Evolutionary conservation across 35 echinoderm and acorn worm species (phyloP).

Genomic region (Ophiothrix spiculata): DNA sequence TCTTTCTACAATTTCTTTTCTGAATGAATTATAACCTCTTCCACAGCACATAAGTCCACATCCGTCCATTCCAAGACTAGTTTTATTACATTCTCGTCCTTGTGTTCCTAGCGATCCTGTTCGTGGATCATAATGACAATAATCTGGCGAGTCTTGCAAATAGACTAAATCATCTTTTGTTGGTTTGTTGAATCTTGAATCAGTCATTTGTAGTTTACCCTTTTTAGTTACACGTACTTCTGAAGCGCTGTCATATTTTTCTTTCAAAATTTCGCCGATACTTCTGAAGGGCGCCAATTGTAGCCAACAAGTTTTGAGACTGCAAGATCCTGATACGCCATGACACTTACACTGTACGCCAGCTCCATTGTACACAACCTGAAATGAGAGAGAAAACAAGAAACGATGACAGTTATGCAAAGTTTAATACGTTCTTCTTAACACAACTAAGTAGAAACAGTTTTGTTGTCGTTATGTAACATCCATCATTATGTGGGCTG

Average conservation of each 20-base stretch:
- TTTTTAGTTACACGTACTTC: conserved; percentile 66
- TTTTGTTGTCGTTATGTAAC: too few species aligned
- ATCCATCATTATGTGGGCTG: too few species aligned
- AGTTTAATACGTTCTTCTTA: too few species aligned
- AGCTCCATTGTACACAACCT: conserved; percentile 66
- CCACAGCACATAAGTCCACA: conserved; percentile 97
- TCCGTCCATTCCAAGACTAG: conserved; percentile 88
- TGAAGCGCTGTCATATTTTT: conserved; percentile 93
- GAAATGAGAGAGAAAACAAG: conserved; percentile 19
- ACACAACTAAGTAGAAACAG: too few species aligned
- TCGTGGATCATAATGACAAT: conserved; percentile 51
- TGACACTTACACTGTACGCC: conserved; percentile 92
- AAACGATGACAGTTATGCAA: conserved; percentile 3
- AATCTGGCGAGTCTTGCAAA: conserved; percentile 83
- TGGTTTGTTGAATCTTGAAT: conserved; percentile 85
- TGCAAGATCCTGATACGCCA: conserved; percentile 97
- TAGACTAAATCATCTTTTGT: conserved; percentile 80
- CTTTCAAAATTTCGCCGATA: conserved; percentile 64
- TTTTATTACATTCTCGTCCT: conserved; percentile 94
- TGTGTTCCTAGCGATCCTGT: conserved; percentile 83
- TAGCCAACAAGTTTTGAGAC: conserved; percentile 94
- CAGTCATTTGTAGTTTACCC: conserved; percentile 65
- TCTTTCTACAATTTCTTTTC: conserved; percentile 79
- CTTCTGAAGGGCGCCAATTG: conserved; percentile 64
- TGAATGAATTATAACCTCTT: conserved; percentile 88